Percentiles rank a stretch among this genome's conserved stretches.
Evolutionary conservation across 1,140 invertebrate species (phyloP).

Genomic region (Coptotermes formosanus): DNA sequence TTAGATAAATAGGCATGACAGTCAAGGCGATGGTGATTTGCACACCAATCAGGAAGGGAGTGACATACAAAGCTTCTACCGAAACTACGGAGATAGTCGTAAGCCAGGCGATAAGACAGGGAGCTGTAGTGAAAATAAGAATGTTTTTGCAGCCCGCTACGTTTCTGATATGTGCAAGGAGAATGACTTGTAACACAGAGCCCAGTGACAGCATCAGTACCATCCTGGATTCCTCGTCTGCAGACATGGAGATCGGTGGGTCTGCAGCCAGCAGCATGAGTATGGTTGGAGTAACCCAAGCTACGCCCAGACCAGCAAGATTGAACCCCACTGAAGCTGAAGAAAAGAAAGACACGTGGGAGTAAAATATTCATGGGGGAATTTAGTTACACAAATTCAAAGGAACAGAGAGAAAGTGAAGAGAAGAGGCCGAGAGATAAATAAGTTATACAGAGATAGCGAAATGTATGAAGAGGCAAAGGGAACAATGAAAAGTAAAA

Average conservation of each 20-base stretch:
- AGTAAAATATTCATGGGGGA: too few species aligned
- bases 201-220: conserved; percentile 56
- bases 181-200: conserved; percentile 48
- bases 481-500: too few species aligned
- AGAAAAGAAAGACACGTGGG: conserved; percentile 22
- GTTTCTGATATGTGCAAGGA: conserved; percentile 39
- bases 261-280: conserved; percentile 49
- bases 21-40: conserved; percentile 66
- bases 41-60: conserved; percentile 59
- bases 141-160: conserved; percentile 36
- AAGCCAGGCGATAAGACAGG: conserved; percentile 26
- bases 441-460: too few species aligned
- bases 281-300: conserved; percentile 61
- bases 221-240: conserved; percentile 63
- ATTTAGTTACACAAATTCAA: too few species aligned
- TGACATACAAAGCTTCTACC: conserved; percentile 47
- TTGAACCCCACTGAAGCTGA: conserved; percentile 45
- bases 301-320: conserved; percentile 44
- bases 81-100: neutral
- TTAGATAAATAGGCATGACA: conserved; percentile 62
- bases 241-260: conserved; percentile 52
- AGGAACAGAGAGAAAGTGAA: too few species aligned
- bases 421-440: too few species aligned
- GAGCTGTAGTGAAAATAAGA: conserved; percentile 30
- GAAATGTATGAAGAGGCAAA: too few species aligned